These are phyloP conservation scores for Drosophila mulleri DNA, from an alignment of 2,888 invertebrate species.

Conservation along the genomic window DNA sequence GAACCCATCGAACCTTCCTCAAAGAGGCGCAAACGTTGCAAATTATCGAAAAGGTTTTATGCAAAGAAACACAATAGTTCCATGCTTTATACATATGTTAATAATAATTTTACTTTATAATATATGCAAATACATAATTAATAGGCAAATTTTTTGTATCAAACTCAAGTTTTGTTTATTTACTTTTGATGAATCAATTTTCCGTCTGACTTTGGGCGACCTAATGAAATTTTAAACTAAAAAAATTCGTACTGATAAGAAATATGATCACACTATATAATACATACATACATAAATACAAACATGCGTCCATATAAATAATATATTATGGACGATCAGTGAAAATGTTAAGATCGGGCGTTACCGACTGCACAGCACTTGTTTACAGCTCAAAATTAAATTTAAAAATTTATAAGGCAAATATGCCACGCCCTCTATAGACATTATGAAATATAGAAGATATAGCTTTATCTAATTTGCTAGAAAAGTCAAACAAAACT, in stretches of 20 bases:
- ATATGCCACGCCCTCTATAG: background rate
- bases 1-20: conserved; percentile 95
- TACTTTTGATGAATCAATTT: conserved; percentile 11
- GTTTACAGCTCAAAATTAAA: background rate
- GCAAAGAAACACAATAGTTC: conserved; percentile 44
- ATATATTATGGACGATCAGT: background rate
- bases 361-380: background rate
- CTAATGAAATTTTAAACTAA: conserved; percentile 4
- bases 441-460: background rate
- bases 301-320: background rate
- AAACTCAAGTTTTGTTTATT: conserved; percentile 12
- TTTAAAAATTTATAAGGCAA: background rate
- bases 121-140: conserved; percentile 26
- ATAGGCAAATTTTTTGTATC: conserved; percentile 31
- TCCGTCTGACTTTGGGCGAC: conserved; percentile 4
- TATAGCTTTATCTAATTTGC: background rate
- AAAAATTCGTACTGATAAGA: conserved; percentile 7
- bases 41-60: conserved; percentile 87
- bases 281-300: background rate
- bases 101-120: conserved; percentile 25
- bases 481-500: background rate
- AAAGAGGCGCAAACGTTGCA: conserved; percentile 89
- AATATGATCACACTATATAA: conserved; percentile 6
- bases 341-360: background rate
- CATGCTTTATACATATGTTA: conserved; percentile 11